Percentiles rank a stretch among this genome's conserved stretches.
These are phyloP conservation scores for Sisor rabdophorus DNA, from an alignment of 2,113 vertebrate species.

Conservation along the genomic window DNA sequence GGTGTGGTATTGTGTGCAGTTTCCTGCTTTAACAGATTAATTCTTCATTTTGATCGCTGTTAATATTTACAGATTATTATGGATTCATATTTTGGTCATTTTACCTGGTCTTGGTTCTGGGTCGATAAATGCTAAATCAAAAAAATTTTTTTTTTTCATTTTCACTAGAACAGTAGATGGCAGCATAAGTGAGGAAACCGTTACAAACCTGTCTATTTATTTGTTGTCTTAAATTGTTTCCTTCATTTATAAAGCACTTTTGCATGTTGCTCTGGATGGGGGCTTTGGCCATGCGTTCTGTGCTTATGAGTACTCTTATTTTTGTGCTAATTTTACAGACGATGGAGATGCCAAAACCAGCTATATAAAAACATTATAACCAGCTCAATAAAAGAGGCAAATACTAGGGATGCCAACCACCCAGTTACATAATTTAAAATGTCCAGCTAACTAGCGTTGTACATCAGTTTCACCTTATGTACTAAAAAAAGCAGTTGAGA, in stretches of 20 bases:
- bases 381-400: too few relatives aligned
- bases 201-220: background rate
- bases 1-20: constrained; percentile 5
- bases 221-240: background rate
- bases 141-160: background rate
- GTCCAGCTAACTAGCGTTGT: too few relatives aligned
- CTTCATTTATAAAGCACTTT: too few relatives aligned
- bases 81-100: background rate
- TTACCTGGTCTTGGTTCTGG: background rate
- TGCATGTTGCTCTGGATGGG: too few relatives aligned
- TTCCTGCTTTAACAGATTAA: background rate
- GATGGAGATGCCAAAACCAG: background rate
- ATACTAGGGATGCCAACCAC: too few relatives aligned
- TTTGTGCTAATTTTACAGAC: background rate
- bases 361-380: too few relatives aligned
- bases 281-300: background rate
- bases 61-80: background rate
- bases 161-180: background rate
- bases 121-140: background rate
- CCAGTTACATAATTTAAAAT: too few relatives aligned
- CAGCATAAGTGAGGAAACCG: background rate
- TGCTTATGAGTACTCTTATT: too few relatives aligned
- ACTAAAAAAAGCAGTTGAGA: too few relatives aligned
- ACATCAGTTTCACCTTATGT: too few relatives aligned
- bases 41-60: background rate